Evolutionary conservation across 2,888 invertebrate species (phyloP).

Genomic region (Silvanus unidentatus): DNA sequence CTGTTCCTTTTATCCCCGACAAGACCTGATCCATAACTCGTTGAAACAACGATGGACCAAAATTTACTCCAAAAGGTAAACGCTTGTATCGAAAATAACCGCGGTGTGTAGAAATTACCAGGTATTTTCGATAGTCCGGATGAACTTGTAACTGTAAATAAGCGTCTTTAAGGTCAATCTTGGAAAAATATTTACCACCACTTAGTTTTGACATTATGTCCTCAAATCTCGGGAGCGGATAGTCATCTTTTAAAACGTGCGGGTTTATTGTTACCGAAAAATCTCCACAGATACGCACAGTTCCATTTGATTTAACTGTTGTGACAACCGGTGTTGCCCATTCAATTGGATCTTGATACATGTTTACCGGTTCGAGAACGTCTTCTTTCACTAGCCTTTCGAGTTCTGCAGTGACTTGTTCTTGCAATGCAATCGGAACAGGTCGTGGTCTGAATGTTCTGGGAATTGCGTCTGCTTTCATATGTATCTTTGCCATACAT

Average conservation of each 20-base stretch:
- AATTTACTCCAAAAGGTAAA: conserved; percentile 16
- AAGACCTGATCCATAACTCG: conserved; percentile 15
- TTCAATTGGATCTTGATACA: conserved; percentile 17
- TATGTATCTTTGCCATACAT: conserved; percentile 6
- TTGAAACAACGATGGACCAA: conserved; percentile 16
- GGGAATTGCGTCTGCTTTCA: conserved; percentile 5
- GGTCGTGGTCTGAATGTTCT: conserved; percentile 7
- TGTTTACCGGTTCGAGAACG: conserved; percentile 21
- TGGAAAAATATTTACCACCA: conserved; percentile 14
- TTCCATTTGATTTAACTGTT: conserved; percentile 19
- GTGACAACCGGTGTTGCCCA: conserved; percentile 24
- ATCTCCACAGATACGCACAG: conserved; percentile 22
- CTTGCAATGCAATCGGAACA: conserved; percentile 15
- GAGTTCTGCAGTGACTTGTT: conserved; percentile 20
- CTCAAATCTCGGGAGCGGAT: conserved; percentile 17
- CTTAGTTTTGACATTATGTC: conserved; percentile 11
- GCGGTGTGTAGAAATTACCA: conserved; percentile 1
- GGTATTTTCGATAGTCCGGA: conserved; percentile 1
- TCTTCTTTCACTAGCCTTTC: conserved; percentile 16
- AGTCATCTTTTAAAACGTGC: conserved; percentile 10
- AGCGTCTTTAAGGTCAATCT: conserved; percentile 13
- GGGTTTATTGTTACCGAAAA: conserved; percentile 19
- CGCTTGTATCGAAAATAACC: conserved; percentile 13
- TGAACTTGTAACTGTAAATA: conserved; percentile 15
- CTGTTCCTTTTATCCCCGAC: conserved; percentile 7